Evolutionary conservation across 1,140 invertebrate species (phyloP).

Genomic region (Drosophila arizonae): DNA sequence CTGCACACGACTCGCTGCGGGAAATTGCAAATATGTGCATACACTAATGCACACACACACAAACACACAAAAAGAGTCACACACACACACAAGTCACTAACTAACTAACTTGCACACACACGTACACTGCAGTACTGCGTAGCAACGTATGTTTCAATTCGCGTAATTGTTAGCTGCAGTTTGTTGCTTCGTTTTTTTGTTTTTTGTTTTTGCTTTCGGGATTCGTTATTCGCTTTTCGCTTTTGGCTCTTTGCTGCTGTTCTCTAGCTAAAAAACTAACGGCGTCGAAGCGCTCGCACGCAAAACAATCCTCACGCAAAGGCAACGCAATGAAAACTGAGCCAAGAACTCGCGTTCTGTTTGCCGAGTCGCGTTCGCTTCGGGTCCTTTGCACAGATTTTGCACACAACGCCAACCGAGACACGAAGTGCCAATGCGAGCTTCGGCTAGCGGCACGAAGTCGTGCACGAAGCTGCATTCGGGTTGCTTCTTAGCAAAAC

Average conservation of each 20-base stretch:
- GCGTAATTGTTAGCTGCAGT: slow-evolving; percentile 42
- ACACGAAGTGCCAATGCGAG: background rate
- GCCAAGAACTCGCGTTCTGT: slow-evolving; percentile 33
- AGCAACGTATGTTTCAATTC: slow-evolving; percentile 33
- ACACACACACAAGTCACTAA: background rate
- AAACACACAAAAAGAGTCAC: background rate
- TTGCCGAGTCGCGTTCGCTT: slow-evolving; percentile 45
- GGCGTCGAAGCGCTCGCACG: slow-evolving; percentile 30
- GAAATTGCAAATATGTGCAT: slow-evolving; percentile 37
- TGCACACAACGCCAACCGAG: slow-evolving; percentile 1
- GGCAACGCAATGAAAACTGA: slow-evolving; percentile 75
- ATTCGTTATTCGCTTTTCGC: slow-evolving; percentile 22
- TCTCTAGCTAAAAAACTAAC: background rate
- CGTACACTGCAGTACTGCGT: background rate
- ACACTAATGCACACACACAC: slow-evolving; percentile 5
- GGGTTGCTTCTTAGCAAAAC: slow-evolving; percentile 4
- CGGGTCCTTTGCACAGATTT: slow-evolving; percentile 55
- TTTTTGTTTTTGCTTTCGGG: slow-evolving; percentile 19
- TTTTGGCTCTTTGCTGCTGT: slow-evolving; percentile 10
- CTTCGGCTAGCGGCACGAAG: background rate
- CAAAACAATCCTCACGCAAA: slow-evolving; percentile 64
- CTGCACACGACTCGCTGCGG: slow-evolving; percentile 27
- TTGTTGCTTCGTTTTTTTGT: slow-evolving; percentile 31
- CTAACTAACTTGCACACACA: background rate
- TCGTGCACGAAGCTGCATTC: slow-evolving; percentile 6